phyloP scores from a whole-genome alignment of 2,888 invertebrate species.

The Drosophila melanosoma region DNA sequence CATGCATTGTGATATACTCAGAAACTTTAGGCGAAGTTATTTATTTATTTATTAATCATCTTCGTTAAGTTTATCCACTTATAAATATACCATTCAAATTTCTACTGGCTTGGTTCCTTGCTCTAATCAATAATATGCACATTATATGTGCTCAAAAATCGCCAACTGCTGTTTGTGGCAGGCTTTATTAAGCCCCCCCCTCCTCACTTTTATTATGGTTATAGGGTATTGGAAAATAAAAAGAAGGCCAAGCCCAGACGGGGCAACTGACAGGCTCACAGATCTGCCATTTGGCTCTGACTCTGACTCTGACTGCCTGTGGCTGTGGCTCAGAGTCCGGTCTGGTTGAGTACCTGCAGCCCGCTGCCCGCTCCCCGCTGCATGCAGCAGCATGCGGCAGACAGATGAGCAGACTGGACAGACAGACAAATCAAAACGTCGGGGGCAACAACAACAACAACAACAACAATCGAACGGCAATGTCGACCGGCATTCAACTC shows the following conservation, averaged over 20 bases:
- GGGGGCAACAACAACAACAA: slow-evolving; percentile 9
- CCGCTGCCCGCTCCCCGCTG: slow-evolving; percentile 13
- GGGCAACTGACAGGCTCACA: slow-evolving; percentile 50
- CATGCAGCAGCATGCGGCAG: slow-evolving; percentile 41
- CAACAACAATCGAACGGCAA: slow-evolving; percentile 58
- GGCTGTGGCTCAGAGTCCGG: slow-evolving; percentile 11
- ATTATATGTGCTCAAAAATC: not conserved
- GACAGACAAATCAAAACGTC: slow-evolving; percentile 57
- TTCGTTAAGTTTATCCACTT: not conserved
- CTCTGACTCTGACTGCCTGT: slow-evolving; percentile 8
- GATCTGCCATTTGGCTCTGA: slow-evolving; percentile 30
- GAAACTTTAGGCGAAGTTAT: not conserved
- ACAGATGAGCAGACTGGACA: slow-evolving; percentile 7
- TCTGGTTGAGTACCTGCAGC: slow-evolving; percentile 35
- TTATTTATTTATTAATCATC: not conserved
- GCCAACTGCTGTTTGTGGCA: not conserved
- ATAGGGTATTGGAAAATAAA: slow-evolving; percentile 1
- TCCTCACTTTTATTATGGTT: not conserved
- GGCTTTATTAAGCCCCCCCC: not conserved
- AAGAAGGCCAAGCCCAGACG: slow-evolving; percentile 48
- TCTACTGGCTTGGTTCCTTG: not conserved
- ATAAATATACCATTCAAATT: not conserved
- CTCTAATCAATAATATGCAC: not conserved
- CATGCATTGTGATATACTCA: too few relatives aligned
- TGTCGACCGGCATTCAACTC: slow-evolving; percentile 56